phyloP scores from a whole-genome alignment of 1,140 invertebrate species.

The Leucophenga varia region DNA sequence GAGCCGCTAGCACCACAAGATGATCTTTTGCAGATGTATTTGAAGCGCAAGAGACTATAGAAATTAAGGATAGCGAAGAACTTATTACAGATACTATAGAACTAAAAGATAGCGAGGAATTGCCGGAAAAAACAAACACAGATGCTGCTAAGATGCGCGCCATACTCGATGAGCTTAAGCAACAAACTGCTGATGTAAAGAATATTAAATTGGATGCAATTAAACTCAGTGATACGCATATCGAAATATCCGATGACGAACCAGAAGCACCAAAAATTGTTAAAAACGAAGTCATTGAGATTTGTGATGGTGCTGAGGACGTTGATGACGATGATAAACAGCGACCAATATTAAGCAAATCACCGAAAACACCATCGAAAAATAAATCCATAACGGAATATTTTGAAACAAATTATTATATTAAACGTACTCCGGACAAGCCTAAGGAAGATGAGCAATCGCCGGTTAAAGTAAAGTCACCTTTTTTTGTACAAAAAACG shows the following conservation, averaged over 20 bases:
- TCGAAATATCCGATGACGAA: constrained; percentile 6
- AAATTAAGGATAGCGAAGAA: too few relatives aligned
- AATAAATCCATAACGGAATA: constrained; percentile 11
- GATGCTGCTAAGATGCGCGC: not conserved
- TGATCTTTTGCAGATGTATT: constrained; percentile 70
- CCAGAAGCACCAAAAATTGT: not conserved
- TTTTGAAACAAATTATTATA: constrained; percentile 17
- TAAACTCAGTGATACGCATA: too few relatives aligned
- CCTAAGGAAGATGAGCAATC: constrained; percentile 1
- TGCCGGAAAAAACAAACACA: not conserved
- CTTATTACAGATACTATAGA: constrained; percentile 18
- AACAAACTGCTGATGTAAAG: constrained; percentile 10
- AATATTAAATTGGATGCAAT: constrained; percentile 15
- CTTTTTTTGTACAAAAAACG: constrained; percentile 22
- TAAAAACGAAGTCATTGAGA: constrained; percentile 13
- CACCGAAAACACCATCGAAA: constrained; percentile 13
- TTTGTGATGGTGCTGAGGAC: constrained; percentile 7
- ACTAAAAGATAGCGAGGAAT: constrained; percentile 19
- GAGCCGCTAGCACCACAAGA: constrained; percentile 57
- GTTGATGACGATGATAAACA: constrained; percentile 7
- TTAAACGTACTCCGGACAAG: constrained; percentile 21
- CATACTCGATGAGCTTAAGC: constrained; percentile 11
- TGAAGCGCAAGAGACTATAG: constrained; percentile 12
- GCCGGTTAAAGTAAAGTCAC: constrained; percentile 7
- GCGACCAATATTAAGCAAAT: constrained; percentile 9